Conservation (phyloP, 2,888 invertebrate genomes). For the Nyleta sp. region DNA sequence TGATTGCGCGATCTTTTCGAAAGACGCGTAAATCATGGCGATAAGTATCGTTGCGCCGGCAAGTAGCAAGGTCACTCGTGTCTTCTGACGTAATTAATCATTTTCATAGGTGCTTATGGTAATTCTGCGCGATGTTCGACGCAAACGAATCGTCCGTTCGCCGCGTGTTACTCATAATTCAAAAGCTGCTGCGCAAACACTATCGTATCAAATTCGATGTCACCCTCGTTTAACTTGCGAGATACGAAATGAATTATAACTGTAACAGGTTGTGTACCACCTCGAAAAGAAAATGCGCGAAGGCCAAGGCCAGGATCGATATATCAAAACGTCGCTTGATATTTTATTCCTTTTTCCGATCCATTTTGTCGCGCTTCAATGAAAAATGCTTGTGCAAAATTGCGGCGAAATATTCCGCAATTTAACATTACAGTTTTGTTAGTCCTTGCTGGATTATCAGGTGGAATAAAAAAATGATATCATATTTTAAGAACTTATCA, state of each 20-base stretch:
- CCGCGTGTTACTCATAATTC: slow-evolving; percentile 60
- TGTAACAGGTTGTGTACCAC: slow-evolving; percentile 41
- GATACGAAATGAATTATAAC: slow-evolving; percentile 53
- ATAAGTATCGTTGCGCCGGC: slow-evolving; percentile 44
- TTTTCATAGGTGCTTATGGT: slow-evolving; percentile 59
- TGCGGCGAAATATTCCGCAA: too few relatives aligned
- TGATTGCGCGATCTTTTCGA: slow-evolving; percentile 18
- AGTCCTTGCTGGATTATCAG: too few relatives aligned
- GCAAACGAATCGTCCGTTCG: slow-evolving; percentile 42
- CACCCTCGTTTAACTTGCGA: slow-evolving; percentile 52
- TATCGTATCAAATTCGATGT: slow-evolving; percentile 59
- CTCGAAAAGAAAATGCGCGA: slow-evolving; percentile 40
- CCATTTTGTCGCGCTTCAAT: background rate
- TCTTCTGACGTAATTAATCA: slow-evolving; percentile 58
- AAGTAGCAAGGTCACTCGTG: slow-evolving; percentile 51
- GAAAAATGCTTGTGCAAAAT: too few relatives aligned
- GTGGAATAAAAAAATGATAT: too few relatives aligned
- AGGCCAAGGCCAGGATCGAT: slow-evolving; percentile 30
- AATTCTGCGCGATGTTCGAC: slow-evolving; percentile 50
- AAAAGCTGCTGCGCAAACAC: slow-evolving; percentile 43
- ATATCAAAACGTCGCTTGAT: slow-evolving; percentile 23
- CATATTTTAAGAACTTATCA: too few relatives aligned
- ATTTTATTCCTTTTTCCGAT: slow-evolving; percentile 14
- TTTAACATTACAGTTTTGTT: too few relatives aligned
- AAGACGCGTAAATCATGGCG: slow-evolving; percentile 45